phyloP scores from a whole-genome alignment of 2,113 vertebrate genomes.

The Microcebus tavaratra region DNA sequence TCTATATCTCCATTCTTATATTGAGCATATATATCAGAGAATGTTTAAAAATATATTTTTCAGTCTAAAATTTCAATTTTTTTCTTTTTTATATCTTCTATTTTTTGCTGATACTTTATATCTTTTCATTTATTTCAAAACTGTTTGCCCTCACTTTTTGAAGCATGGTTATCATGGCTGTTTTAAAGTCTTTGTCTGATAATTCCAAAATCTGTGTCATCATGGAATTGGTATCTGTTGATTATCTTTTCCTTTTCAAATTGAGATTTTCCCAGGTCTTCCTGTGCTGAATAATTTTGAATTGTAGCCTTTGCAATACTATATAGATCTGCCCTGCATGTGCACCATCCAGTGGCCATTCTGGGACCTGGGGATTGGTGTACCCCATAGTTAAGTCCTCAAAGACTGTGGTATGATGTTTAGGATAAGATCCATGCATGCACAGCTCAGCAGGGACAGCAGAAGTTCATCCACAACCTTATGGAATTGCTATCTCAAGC shows the following conservation, averaged over 20 bases:
- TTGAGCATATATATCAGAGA: background rate
- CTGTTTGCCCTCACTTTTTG: background rate
- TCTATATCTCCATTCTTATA: background rate
- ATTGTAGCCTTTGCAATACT: background rate
- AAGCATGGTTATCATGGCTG: background rate
- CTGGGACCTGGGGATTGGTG: background rate
- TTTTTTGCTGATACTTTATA: background rate
- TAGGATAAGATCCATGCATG: background rate
- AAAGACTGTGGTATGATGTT: background rate
- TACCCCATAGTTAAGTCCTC: background rate
- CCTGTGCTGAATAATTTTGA: background rate
- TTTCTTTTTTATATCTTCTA: background rate
- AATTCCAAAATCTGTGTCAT: background rate
- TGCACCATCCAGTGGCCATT: background rate
- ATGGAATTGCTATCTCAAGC: background rate
- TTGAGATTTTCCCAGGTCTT: background rate
- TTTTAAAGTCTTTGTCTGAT: background rate
- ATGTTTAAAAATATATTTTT: background rate
- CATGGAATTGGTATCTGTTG: background rate
- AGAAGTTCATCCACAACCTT: background rate
- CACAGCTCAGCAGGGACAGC: background rate
- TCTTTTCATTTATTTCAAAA: slow-evolving; percentile 27
- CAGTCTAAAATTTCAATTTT: background rate
- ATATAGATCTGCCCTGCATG: background rate
- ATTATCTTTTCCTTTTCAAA: slow-evolving; percentile 14